Evolutionary conservation across 2,888 invertebrate genomes (phyloP).

Genomic region (Acleris laterana): DNA sequence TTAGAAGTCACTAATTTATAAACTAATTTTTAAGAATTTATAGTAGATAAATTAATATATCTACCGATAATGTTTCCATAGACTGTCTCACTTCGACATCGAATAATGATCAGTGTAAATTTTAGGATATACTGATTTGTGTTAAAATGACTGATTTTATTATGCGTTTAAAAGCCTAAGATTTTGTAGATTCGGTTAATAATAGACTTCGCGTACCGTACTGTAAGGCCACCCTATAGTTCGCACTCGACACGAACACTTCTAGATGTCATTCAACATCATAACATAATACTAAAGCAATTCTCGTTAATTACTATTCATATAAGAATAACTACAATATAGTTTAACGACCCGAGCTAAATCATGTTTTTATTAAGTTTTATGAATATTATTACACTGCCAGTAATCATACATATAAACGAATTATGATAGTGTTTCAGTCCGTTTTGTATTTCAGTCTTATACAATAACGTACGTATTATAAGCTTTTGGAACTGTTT

Average conservation of each 20-base stretch:
- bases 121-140: conserved; percentile 82
- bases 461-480: conserved; percentile 65
- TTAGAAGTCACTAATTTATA: conserved; percentile 83
- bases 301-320: conserved; percentile 80
- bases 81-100: conserved; percentile 78
- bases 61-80: conserved; percentile 58
- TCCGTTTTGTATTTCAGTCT: conserved; percentile 82
- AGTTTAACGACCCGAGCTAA: conserved; percentile 53
- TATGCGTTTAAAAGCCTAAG: conserved; percentile 83
- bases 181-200: conserved; percentile 80
- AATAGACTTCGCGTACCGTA: conserved; percentile 74
- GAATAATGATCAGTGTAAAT: conserved; percentile 81
- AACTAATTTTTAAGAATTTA: conserved; percentile 81
- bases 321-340: conserved; percentile 73
- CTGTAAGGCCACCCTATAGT: conserved; percentile 80
- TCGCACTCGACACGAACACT: conserved; percentile 75
- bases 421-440: conserved; percentile 75
- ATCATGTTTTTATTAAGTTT: conserved; percentile 61
- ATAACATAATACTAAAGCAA: conserved; percentile 74
- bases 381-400: conserved; percentile 79
- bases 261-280: conserved; percentile 60
- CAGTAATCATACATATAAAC: conserved; percentile 78
- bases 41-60: conserved; percentile 76
- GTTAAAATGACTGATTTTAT: conserved; percentile 85
- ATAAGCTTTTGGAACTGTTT: conserved; percentile 80